These are phyloP conservation scores for Stercorarius parasiticus DNA, from an alignment of 2,113 vertebrate species.

Conservation along the genomic window DNA sequence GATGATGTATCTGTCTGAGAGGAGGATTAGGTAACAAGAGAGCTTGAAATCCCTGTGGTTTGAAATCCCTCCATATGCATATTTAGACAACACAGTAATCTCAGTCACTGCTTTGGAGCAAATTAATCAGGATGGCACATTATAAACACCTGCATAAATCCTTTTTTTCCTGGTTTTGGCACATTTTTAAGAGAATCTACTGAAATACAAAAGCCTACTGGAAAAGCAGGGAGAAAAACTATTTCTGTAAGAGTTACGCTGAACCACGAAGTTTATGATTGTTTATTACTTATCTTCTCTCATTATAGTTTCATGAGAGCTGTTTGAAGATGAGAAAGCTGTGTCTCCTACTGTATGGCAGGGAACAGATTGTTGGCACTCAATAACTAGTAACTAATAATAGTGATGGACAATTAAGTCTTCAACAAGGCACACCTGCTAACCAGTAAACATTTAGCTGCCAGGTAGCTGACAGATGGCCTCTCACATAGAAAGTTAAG, in stretches of 20 bases:
- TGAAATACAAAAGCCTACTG: not conserved
- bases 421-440: not conserved
- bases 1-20: not conserved
- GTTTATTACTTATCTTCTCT: not conserved
- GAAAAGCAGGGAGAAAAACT: not conserved
- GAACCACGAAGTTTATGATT: not conserved
- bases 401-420: not conserved
- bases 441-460: not conserved
- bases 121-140: not conserved
- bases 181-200: not conserved
- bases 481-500: not conserved
- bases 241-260: not conserved
- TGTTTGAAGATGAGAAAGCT: not conserved
- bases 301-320: not conserved
- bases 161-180: not conserved
- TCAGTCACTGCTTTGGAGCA: not conserved
- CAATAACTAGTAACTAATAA: not conserved
- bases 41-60: not conserved
- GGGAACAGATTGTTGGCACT: not conserved
- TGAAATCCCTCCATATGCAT: not conserved
- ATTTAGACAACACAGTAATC: conserved; percentile 11
- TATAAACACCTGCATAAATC: not conserved
- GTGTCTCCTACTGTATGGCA: not conserved
- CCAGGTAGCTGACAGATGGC: conserved; percentile 42
- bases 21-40: not conserved